These are phyloP conservation scores for Encarsia formosa DNA, from an alignment of 2,888 invertebrate species.

Conservation along the genomic window DNA sequence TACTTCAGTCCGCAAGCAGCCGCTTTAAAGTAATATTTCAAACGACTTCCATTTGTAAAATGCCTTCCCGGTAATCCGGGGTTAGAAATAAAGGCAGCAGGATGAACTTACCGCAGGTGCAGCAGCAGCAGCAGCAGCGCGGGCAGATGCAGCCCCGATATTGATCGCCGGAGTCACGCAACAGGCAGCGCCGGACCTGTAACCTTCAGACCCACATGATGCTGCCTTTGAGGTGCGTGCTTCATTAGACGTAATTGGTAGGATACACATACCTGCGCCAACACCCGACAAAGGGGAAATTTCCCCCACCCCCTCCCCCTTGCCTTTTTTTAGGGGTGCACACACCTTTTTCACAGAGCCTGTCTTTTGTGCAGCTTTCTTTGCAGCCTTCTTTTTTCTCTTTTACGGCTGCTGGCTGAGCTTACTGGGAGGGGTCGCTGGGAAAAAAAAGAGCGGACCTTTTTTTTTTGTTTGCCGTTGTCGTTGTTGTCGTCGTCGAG, in stretches of 20 bases:
- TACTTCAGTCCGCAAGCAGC: too few relatives aligned
- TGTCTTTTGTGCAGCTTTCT: background rate
- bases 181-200: conserved; percentile 40
- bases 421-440: background rate
- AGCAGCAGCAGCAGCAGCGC: background rate
- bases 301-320: too few relatives aligned
- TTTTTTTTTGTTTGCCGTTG: too few relatives aligned
- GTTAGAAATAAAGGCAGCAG: too few relatives aligned
- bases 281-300: background rate
- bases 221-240: too few relatives aligned
- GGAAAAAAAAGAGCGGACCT: background rate
- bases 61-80: too few relatives aligned
- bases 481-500: too few relatives aligned
- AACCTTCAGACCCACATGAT: background rate
- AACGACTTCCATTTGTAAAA: too few relatives aligned
- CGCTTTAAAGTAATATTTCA: too few relatives aligned
- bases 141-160: conserved; percentile 32
- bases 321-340: background rate
- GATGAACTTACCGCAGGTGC: too few relatives aligned
- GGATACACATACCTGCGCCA: background rate
- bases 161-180: conserved; percentile 47
- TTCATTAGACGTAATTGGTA: conserved; percentile 20
- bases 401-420: background rate
- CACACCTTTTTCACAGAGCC: too few relatives aligned
- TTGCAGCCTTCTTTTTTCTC: background rate